phyloP scores from a whole-genome alignment of 2,888 invertebrate genomes.

The Dugesia japonica region DNA sequence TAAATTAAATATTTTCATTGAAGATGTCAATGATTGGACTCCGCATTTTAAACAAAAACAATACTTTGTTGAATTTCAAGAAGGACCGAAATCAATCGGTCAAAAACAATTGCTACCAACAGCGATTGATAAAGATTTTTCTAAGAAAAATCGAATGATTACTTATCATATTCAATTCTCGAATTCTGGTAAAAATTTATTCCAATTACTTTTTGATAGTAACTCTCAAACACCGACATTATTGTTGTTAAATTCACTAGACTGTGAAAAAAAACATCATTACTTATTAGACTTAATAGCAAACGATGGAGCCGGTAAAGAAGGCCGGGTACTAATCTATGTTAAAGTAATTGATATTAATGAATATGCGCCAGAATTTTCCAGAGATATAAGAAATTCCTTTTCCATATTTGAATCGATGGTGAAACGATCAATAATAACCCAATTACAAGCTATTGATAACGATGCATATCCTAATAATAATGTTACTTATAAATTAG shows the following conservation, averaged over 20 bases:
- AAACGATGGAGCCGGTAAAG: neutral
- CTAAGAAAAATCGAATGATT: neutral
- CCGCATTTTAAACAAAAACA: neutral
- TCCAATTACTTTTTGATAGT: neutral
- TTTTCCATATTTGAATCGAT: neutral
- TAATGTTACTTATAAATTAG: neutral
- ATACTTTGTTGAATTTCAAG: neutral
- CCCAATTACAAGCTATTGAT: neutral
- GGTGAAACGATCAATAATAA: neutral
- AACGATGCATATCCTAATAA: neutral
- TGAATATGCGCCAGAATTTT: constrained; percentile 6
- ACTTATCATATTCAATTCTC: neutral
- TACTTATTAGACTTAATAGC: neutral
- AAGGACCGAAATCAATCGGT: constrained; percentile 6
- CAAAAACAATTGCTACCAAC: neutral
- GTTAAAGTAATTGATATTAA: neutral
- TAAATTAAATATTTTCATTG: constrained; percentile 20
- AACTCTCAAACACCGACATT: neutral
- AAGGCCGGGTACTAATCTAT: neutral
- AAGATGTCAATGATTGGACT: neutral
- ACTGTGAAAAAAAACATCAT: neutral
- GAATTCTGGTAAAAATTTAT: neutral
- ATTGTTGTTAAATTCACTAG: neutral
- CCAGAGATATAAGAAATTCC: neutral
- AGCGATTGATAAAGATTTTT: neutral